phyloP scores from a whole-genome alignment of 2,888 invertebrate species.

The Stenoptilia bipunctidactyla region DNA sequence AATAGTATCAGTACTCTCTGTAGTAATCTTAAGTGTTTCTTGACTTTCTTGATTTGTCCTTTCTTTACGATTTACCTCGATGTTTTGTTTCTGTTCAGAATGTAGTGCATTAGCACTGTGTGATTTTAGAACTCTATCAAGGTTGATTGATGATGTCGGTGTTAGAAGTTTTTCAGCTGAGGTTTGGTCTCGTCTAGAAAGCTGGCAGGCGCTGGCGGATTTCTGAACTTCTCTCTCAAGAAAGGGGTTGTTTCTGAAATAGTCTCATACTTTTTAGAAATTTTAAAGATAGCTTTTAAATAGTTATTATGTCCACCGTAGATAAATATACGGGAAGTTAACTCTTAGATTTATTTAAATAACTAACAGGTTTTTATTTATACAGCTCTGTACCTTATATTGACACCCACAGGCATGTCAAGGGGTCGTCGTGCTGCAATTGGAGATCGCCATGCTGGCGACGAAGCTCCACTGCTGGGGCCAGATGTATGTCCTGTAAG shows the following conservation, averaged over 20 bases:
- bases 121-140: slow-evolving; percentile 54
- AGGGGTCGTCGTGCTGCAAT: slow-evolving; percentile 70
- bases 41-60: slow-evolving; percentile 34
- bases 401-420: slow-evolving; percentile 62
- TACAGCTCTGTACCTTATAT: slow-evolving; percentile 64
- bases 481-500: slow-evolving; percentile 49
- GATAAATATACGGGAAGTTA: background rate
- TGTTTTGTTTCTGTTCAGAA: slow-evolving; percentile 29
- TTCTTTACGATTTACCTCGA: slow-evolving; percentile 15
- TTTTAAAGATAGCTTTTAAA: no score
- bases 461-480: slow-evolving; percentile 74
- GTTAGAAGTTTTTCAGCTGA: slow-evolving; percentile 37
- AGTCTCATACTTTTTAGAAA: slow-evolving; percentile 5
- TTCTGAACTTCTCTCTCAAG: slow-evolving; percentile 73
- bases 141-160: slow-evolving; percentile 25
- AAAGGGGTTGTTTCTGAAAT: slow-evolving; percentile 60
- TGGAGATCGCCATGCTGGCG: slow-evolving; percentile 77
- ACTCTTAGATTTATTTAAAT: slow-evolving; percentile 1
- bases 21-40: slow-evolving; percentile 36
- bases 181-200: slow-evolving; percentile 48
- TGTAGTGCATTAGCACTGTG: slow-evolving; percentile 57
- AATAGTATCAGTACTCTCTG: slow-evolving; percentile 49
- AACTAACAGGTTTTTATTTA: no score
- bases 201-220: slow-evolving; percentile 73
- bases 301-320: background rate